Base-by-base conservation (phyloP, 1,140 invertebrate genomes). In the Stegodyphus dumicola region DNA sequence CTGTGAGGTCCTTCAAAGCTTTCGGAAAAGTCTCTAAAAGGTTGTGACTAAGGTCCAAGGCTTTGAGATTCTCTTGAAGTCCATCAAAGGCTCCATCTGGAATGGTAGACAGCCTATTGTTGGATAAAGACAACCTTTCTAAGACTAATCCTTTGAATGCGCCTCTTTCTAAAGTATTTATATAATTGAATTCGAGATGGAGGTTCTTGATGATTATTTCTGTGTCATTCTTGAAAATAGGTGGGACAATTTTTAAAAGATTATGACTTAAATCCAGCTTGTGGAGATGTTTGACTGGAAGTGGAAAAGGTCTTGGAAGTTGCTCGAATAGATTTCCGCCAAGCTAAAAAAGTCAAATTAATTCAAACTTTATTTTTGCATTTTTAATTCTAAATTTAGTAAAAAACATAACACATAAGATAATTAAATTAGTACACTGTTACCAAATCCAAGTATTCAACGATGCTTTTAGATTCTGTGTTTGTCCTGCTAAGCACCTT, bases 261-360 rank as follows among this genome's bases (percentile, higher is more conserved):
- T 97, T 97, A 89, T 96, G 95, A 60, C 95, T 95, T 18, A 97
- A 91, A 89, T 97, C 96, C 80, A 97, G 91, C 89, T 96, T 94
- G 89, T 97, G 95, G 74, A 97, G 90, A 87, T 92, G 93, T 6
- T 70, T 73, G 6, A 85, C 83, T 17, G 87, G 77, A 60, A 87
- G 77, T 17, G 54, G 65, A 11, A 81, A 87, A 18, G 81, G 85
- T 70, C 86, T 67, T 10, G 87, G 88, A 66, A 89, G 80, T 56
- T 88, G 65, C 11, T 70, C 60, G 64, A 89, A 83, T 11, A 88
- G 73, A 74, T 97, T 97, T 69, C 95, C 95, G 17, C 95, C 92
- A 51, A 97, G 89, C 89, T 95, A 18, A 10, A 65, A 78, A 10
- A 48, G 0, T 33, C 33, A 33, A 33, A 33, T 33, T 33, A 33